Percentiles rank a stretch among this genome's conserved stretches.
These are phyloP conservation scores for Ceryle rudis DNA, from an alignment of 2,797 vertebrate genomes.

Conservation along the genomic window DNA sequence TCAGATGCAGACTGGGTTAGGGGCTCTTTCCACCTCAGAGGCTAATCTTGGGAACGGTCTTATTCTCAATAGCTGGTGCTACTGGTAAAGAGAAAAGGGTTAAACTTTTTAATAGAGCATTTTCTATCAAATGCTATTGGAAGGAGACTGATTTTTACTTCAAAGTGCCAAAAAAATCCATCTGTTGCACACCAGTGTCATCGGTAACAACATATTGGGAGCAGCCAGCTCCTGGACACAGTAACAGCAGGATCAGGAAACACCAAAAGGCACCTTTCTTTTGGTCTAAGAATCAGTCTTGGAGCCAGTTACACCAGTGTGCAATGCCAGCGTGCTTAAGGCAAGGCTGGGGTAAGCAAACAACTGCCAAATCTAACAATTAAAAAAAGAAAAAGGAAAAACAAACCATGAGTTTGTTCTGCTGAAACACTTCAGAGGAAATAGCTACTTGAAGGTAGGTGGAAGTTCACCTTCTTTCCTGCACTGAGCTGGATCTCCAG, in stretches of 20 bases:
- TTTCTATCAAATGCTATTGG: not conserved
- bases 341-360: not conserved
- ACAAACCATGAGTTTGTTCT: not conserved
- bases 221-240: not conserved
- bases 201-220: rapidly evolving
- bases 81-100: not conserved
- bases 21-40: not conserved
- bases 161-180: not conserved
- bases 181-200: not conserved
- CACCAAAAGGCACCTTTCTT: rapidly evolving
- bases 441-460: rapidly evolving
- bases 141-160: not conserved
- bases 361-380: not conserved
- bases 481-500: not conserved
- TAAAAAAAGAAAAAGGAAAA: not conserved
- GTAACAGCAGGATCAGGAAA: rapidly evolving
- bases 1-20: not conserved
- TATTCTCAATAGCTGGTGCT: not conserved
- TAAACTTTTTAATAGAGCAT: not conserved
- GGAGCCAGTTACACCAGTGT: not conserved
- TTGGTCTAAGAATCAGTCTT: not conserved
- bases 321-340: not conserved
- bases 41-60: not conserved
- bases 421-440: not conserved
- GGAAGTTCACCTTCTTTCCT: not conserved